These are phyloP conservation scores for Meteorus colon DNA, from an alignment of 2,888 invertebrate species.

Conservation along the genomic window DNA sequence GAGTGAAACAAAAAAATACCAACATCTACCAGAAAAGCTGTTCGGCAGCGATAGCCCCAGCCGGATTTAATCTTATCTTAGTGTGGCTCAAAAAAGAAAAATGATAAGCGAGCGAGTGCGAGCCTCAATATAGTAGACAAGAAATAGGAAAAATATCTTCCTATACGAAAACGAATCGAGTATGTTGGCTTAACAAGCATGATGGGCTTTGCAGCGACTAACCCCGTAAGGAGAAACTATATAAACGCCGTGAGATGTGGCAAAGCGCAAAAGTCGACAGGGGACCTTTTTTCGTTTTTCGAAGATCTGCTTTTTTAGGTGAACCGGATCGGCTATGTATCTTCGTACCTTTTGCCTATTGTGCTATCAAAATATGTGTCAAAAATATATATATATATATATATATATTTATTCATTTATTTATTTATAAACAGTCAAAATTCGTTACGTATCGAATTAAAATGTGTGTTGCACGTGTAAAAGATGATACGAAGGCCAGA, in stretches of 20 bases:
- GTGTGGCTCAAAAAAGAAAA: conserved; percentile 43
- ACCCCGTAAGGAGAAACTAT: conserved; percentile 58
- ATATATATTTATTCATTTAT: conserved; percentile 16
- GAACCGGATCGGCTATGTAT: conserved; percentile 17
- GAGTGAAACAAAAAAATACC: conserved; percentile 30
- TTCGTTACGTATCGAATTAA: conserved; percentile 39
- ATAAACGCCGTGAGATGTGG: conserved; percentile 37
- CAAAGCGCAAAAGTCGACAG: conserved; percentile 31
- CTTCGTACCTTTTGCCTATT: conserved; percentile 19
- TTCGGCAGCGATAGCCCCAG: conserved; percentile 47
- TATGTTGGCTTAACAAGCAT: conserved; percentile 73
- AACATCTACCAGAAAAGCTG: conserved; percentile 32
- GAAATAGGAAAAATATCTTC: conserved; percentile 30
- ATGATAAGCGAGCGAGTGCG: conserved; percentile 39
- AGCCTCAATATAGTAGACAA: conserved; percentile 21
- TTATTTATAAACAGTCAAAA: not conserved
- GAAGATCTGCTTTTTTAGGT: conserved; percentile 17
- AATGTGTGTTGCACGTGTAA: conserved; percentile 54
- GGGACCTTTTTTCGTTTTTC: conserved; percentile 4
- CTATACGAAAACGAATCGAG: conserved; percentile 28
- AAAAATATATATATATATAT: conserved; percentile 9
- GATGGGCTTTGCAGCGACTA: conserved; percentile 73
- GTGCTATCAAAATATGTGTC: not conserved
- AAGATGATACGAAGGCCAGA: conserved; percentile 48
- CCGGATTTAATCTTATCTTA: conserved; percentile 37